phyloP scores from a whole-genome alignment of 1,140 invertebrate species.

The Lordiphosa stackelbergi region DNA sequence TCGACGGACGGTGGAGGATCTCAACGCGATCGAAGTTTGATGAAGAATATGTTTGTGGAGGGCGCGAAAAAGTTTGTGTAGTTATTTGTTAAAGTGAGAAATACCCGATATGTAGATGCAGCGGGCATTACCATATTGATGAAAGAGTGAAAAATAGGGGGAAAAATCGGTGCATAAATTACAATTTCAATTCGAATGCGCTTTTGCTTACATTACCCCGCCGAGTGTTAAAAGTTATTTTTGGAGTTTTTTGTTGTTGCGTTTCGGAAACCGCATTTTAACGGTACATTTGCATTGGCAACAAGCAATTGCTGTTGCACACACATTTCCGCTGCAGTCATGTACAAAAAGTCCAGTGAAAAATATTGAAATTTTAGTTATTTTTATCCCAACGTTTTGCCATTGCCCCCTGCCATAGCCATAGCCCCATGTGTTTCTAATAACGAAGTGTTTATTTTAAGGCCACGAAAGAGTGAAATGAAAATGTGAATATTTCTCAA shows the following conservation, averaged over 20 bases:
- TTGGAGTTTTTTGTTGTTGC: constrained; percentile 42
- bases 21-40: constrained; percentile 1
- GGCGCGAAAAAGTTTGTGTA: constrained; percentile 19
- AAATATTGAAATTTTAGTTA: constrained; percentile 24
- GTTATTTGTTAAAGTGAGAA: constrained; percentile 2
- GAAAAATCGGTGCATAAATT: constrained; percentile 12
- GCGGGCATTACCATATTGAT: constrained; percentile 1
- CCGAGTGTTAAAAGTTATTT: constrained; percentile 45
- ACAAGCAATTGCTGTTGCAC: constrained; percentile 11
- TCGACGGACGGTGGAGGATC: no score
- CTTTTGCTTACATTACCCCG: constrained; percentile 42
- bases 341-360: constrained; percentile 26
- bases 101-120: constrained; percentile 1
- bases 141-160: constrained; percentile 7
- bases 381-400: constrained; percentile 36
- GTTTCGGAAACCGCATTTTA: constrained; percentile 15
- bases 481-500: constrained; percentile 8
- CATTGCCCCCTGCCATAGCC: constrained; percentile 17
- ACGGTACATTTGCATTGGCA: constrained; percentile 42
- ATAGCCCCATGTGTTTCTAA: constrained; percentile 62
- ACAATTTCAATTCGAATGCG: constrained; percentile 5
- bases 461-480: constrained; percentile 15
- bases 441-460: constrained; percentile 73
- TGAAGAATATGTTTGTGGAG: constrained; percentile 8
- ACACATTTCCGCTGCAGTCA: constrained; percentile 45